Evolutionary conservation across 1,140 invertebrate species (phyloP).

Genomic region (Diachasmimorpha longicaudata): DNA sequence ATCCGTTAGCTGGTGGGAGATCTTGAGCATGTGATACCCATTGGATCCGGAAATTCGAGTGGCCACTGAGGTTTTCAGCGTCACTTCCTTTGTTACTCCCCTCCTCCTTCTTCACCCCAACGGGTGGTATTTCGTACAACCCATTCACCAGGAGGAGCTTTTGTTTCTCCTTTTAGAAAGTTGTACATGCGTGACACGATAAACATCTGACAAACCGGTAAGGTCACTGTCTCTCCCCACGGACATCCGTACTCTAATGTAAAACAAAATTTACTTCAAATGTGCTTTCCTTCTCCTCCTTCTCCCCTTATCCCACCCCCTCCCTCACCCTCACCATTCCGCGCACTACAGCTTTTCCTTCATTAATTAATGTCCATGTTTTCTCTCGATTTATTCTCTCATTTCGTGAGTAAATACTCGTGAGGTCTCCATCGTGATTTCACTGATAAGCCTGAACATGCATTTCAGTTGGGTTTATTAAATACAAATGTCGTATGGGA

Average conservation of each 20-base stretch:
- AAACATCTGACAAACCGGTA: slow-evolving; percentile 18
- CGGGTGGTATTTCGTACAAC: neutral
- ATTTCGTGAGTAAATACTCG: neutral
- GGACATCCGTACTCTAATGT: neutral
- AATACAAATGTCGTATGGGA: neutral
- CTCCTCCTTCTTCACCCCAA: too few relatives aligned
- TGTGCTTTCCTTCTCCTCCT: neutral
- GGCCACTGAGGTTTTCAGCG: slow-evolving; percentile 12
- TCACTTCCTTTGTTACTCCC: slow-evolving; percentile 27
- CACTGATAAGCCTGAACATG: neutral
- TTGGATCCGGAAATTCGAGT: slow-evolving; percentile 13
- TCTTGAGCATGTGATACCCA: slow-evolving; percentile 1
- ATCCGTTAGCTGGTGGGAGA: neutral
- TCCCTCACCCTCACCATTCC: too few relatives aligned
- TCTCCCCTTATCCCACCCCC: too few relatives aligned
- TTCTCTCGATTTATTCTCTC: neutral
- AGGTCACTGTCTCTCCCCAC: slow-evolving; percentile 24
- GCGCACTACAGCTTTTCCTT: neutral
- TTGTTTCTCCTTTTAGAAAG: slow-evolving; percentile 5
- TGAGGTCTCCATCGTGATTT: neutral
- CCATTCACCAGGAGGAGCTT: neutral
- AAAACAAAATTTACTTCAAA: neutral
- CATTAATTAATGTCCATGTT: neutral
- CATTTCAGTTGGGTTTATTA: neutral
- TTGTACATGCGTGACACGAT: slow-evolving; percentile 21